Base-by-base conservation (phyloP, 2,888 invertebrate genomes). In the Rambutsinella grinnellia region DNA sequence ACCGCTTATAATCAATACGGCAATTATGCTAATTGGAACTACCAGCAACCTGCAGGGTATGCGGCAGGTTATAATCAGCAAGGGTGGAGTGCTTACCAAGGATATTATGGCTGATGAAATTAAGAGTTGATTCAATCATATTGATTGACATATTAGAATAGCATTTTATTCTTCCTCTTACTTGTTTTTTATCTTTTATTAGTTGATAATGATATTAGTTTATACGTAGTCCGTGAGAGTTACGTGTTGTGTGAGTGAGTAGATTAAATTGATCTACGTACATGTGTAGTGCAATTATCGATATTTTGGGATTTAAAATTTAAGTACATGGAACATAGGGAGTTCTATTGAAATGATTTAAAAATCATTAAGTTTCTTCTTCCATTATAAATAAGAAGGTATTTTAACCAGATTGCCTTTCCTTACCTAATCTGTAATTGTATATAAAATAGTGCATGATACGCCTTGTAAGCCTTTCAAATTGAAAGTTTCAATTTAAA, bases 1-100 rank as follows among this genome's bases (percentile, higher is more conserved):
- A 54, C 10, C 60, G 60, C 26, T 26, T 83, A 83, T 71, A 82
- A 81, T 70, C 81, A 83, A 53, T 80, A 82, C 49, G 82, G 80
- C 36, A 82, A 82, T 57, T 83, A 83, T 63, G 78, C 80, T 0
- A 83, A 83, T 66, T 83, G 83, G 81, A 82, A 81, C 72, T 79
- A 82, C 54, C 81, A 82, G 26, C 82, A 83, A 46, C 79, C 82
- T 49, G 72, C 79, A 6, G 82, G 80, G 2, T 81, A 81, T 26
- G 27, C 44, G 26, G 54, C 74, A 10, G 80, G 80, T 2, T 82
- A 82, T 71, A 81, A 81, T 63, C 82, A 80, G 27, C 80, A 79
- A 61, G 81, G 81, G 15, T 84, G 82, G 80, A 79, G 76, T 76
- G 82, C 84, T 5, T 83, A 84, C 46, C 81, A 81, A 70, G 82